Conservation (phyloP, 1,140 invertebrate species). For the Orchestia grillus region DNA sequence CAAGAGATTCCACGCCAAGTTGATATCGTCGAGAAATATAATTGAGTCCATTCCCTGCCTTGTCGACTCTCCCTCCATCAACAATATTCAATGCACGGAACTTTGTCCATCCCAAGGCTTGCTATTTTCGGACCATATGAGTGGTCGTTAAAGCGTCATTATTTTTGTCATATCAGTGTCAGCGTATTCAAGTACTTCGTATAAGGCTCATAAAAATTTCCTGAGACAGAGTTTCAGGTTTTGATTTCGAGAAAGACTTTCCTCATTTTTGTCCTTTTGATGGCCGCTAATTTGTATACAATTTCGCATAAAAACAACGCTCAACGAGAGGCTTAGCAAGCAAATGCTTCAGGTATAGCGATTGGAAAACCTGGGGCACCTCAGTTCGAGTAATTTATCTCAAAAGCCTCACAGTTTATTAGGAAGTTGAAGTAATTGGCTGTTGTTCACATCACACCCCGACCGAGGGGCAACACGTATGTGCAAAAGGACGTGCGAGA, state of each 20-base stretch:
- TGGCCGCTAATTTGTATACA: neutral
- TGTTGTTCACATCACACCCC: no score
- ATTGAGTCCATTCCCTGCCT: neutral
- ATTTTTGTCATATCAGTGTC: neutral
- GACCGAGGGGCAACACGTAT: no score
- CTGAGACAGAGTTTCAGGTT: neutral
- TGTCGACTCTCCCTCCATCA: neutral
- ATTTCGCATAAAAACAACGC: neutral
- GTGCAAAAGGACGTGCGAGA: no score
- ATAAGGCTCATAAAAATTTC: neutral
- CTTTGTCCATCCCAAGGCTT: neutral
- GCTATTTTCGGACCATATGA: neutral
- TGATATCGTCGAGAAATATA: neutral
- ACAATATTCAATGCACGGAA: neutral
- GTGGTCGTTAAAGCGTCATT: neutral
- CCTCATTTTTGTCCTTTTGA: neutral
- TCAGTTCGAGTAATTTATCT: neutral
- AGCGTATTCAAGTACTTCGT: neutral
- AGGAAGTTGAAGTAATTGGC: no score
- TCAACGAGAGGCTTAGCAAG: neutral
- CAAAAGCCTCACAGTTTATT: neutral
- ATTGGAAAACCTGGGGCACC: neutral
- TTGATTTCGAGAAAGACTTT: neutral
- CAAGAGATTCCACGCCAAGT: neutral
- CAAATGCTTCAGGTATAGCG: neutral